Evolutionary conservation across 2,113 vertebrate species (phyloP).

Genomic region (Barbus barbus): DNA sequence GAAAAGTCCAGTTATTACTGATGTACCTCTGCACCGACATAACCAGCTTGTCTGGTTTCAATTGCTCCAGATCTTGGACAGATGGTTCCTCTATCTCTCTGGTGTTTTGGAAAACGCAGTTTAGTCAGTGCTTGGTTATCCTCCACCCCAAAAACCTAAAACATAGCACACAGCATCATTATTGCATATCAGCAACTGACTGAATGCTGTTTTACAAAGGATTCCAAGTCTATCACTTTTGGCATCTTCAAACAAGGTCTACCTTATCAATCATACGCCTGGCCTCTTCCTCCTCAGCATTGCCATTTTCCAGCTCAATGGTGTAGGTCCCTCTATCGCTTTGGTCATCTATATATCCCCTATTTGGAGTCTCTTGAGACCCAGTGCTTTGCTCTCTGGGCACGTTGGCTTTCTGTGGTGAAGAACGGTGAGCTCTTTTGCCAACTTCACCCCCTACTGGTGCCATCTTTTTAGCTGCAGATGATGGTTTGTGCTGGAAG

Average conservation of each 20-base stretch:
- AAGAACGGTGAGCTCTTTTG: constrained; percentile 39
- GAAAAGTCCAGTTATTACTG: background rate
- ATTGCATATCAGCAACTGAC: background rate
- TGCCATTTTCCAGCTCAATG: constrained; percentile 90
- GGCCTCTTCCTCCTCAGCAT: constrained; percentile 87
- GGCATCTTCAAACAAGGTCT: constrained; percentile 48
- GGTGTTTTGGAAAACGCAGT: constrained; percentile 77
- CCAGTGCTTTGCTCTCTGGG: constrained; percentile 53
- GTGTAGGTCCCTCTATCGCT: constrained; percentile 94
- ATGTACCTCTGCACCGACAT: constrained; percentile 67
- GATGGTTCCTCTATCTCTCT: constrained; percentile 72
- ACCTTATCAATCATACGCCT: constrained; percentile 96
- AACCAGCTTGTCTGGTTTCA: constrained; percentile 78
- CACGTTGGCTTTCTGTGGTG: background rate
- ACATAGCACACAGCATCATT: background rate
- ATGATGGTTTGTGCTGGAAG: constrained; percentile 74
- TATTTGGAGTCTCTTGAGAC: constrained; percentile 62
- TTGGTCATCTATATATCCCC: constrained; percentile 83
- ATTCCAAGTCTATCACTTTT: background rate
- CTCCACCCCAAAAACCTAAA: constrained; percentile 91
- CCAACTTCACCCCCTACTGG: constrained; percentile 48
- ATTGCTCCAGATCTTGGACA: constrained; percentile 65
- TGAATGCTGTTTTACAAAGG: background rate
- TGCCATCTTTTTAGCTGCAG: constrained; percentile 60
- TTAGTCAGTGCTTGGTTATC: constrained; percentile 85